These are phyloP conservation scores for Melangyna quadrimaculata DNA, from an alignment of 2,888 invertebrate species.

Conservation along the genomic window DNA sequence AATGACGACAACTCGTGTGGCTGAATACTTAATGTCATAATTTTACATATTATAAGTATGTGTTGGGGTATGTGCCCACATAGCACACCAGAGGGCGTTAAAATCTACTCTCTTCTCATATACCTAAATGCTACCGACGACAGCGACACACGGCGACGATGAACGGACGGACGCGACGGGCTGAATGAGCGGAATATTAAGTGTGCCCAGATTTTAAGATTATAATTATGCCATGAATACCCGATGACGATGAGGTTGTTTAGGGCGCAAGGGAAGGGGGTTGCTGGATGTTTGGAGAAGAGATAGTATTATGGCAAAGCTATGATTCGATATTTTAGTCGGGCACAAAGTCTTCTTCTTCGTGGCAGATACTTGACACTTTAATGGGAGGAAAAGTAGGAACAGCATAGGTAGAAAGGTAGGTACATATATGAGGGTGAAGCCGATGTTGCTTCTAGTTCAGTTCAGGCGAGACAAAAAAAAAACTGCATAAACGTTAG, in stretches of 20 bases:
- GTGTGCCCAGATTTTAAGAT: conserved; percentile 72
- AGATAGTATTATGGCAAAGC: conserved; percentile 35
- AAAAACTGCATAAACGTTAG: conserved; percentile 1
- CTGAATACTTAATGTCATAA: conserved; percentile 70
- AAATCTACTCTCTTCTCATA: conserved; percentile 37
- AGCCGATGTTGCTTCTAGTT: neutral
- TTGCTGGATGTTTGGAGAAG: neutral
- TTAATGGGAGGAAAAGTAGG: conserved; percentile 48
- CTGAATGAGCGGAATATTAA: conserved; percentile 69
- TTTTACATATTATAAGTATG: conserved; percentile 63
- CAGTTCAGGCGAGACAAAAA: neutral
- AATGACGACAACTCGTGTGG: conserved; percentile 57
- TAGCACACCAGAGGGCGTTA: conserved; percentile 39
- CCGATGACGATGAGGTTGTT: conserved; percentile 52
- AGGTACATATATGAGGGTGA: neutral
- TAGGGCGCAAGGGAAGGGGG: neutral
- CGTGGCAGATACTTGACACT: conserved; percentile 57
- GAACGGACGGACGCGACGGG: too few relatives aligned
- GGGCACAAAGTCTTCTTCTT: conserved; percentile 51
- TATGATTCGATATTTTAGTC: conserved; percentile 68
- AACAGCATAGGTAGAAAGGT: neutral
- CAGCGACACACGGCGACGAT: neutral
- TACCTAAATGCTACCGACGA: too few relatives aligned
- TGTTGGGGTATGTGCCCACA: conserved; percentile 33
- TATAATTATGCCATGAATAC: conserved; percentile 71